Conservation (phyloP, 2,113 vertebrate genomes). For the Odontophorus gujanensis region DNA sequence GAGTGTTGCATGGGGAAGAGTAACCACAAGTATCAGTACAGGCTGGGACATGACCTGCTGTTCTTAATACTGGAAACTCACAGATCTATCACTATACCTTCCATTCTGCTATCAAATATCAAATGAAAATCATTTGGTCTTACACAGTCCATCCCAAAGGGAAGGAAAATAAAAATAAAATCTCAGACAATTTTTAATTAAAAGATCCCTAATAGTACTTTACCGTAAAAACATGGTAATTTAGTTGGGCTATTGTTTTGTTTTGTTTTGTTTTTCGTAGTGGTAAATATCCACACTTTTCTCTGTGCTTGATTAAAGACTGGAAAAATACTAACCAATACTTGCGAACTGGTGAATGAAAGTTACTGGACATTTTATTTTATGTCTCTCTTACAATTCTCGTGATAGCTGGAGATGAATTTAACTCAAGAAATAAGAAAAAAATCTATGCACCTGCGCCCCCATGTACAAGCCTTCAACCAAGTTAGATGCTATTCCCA, state of each 20-base stretch:
- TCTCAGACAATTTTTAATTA: not conserved
- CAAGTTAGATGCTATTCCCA: not conserved
- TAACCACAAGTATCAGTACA: no score
- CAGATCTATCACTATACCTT: not conserved
- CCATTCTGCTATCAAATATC: not conserved
- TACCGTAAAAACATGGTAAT: not conserved
- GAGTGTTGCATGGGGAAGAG: no score
- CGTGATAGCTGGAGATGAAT: not conserved
- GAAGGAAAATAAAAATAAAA: not conserved
- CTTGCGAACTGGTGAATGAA: not conserved
- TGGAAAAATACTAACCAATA: not conserved
- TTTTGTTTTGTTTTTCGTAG: not conserved
- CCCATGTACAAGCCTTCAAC: not conserved
- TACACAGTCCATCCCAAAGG: accelerated
- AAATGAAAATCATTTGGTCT: not conserved
- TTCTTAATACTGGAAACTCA: not conserved
- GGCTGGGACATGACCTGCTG: no score
- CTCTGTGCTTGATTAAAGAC: not conserved
- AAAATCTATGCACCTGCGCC: not conserved
- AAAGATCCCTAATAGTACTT: not conserved
- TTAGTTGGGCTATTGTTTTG: not conserved
- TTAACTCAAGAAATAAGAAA: not conserved
- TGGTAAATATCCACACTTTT: not conserved
- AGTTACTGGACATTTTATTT: not conserved
- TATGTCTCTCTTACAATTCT: not conserved